These are phyloP conservation scores for Drosophila parvula DNA, from an alignment of 1,140 invertebrate species.

Conservation along the genomic window DNA sequence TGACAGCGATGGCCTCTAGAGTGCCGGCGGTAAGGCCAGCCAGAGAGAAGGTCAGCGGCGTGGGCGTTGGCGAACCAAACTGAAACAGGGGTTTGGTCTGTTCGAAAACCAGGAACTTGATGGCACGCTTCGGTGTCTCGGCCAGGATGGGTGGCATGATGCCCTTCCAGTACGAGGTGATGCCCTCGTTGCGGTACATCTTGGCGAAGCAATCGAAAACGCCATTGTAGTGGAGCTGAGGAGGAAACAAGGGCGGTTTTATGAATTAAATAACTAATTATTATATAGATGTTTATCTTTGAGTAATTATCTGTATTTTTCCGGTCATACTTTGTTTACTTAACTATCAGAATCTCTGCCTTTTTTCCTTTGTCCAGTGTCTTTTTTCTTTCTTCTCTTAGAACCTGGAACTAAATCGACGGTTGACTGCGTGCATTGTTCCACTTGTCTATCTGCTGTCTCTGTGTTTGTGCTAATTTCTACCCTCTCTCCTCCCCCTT, in stretches of 20 bases:
- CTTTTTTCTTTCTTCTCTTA: background rate
- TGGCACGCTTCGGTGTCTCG: slow-evolving; percentile 97
- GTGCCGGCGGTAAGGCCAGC: slow-evolving; percentile 94
- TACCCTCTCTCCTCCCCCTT: background rate
- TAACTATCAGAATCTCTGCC: background rate
- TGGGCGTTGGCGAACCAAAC: slow-evolving; percentile 89
- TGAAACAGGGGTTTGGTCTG: slow-evolving; percentile 94
- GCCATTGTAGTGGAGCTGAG: slow-evolving; percentile 88
- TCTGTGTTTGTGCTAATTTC: slow-evolving; percentile 18
- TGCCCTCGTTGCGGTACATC: slow-evolving; percentile 93
- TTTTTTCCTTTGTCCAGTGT: background rate
- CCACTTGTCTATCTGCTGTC: slow-evolving; percentile 6
- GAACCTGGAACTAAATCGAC: slow-evolving; percentile 16
- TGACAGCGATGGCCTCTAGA: slow-evolving; percentile 95
- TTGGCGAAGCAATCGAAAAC: slow-evolving; percentile 94
- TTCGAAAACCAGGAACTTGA: slow-evolving; percentile 97
- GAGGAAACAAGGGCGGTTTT: too few species aligned
- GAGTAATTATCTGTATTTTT: background rate
- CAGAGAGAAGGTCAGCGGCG: slow-evolving; percentile 92
- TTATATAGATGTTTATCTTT: too few species aligned
- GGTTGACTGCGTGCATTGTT: slow-evolving; percentile 19
- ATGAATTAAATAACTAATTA: too few species aligned
- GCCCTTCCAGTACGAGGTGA: slow-evolving; percentile 94
- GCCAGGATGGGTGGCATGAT: slow-evolving; percentile 95
- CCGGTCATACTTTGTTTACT: background rate